Conservation (phyloP, 37 sponge, comb jelly and placozoan species). For the Axinella damicornis region DNA sequence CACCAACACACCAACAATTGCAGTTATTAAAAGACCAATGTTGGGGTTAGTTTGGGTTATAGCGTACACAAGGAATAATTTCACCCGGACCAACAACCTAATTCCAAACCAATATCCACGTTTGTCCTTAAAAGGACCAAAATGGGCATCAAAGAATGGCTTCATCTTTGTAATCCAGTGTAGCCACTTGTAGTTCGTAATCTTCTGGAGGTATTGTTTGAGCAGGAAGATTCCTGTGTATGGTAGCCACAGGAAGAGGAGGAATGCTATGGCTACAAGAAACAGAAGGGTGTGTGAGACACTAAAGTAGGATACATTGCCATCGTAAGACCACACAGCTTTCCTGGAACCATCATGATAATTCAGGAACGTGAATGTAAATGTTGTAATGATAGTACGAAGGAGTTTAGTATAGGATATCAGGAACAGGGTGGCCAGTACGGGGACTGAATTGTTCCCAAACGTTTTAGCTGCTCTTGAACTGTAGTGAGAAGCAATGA, state of each 20-base stretch:
- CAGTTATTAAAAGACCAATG: too few relatives aligned
- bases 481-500: neutral
- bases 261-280: neutral
- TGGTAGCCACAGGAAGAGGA: slow-evolving; percentile 19
- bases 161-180: neutral
- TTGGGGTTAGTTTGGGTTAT: neutral
- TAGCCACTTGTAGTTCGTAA: neutral
- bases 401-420: slow-evolving; percentile 33
- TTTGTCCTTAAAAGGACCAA: neutral
- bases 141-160: neutral
- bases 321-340: slow-evolving; percentile 32
- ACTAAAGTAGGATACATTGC: slow-evolving; percentile 9
- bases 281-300: slow-evolving; percentile 3
- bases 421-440: slow-evolving; percentile 27
- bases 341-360: neutral
- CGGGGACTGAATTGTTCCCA: slow-evolving; percentile 14
- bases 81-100: neutral
- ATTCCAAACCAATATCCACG: neutral
- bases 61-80: neutral
- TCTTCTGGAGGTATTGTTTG: neutral
- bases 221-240: slow-evolving; percentile 13
- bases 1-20: too few relatives aligned
- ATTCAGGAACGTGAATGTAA: slow-evolving; percentile 1
- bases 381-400: slow-evolving; percentile 9
- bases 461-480: neutral